Percentiles rank a stretch among this genome's conserved stretches.
These are phyloP conservation scores for Oscarella lobularis DNA, from an alignment of 37 sponge, comb jelly and placozoan species.

Conservation along the genomic window DNA sequence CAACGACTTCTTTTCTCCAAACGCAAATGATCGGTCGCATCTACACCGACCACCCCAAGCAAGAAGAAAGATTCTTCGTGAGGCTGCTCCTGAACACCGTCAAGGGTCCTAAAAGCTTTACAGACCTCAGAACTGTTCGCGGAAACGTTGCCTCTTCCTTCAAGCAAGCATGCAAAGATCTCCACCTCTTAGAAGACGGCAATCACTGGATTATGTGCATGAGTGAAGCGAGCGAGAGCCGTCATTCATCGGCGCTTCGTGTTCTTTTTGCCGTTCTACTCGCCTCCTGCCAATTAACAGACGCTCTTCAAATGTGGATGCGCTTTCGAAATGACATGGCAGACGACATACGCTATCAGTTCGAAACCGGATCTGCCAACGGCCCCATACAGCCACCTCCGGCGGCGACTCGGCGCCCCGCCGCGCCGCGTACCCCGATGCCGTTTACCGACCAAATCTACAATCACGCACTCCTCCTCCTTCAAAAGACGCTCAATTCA, in stretches of 20 bases:
- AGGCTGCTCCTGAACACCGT: slow-evolving; percentile 27
- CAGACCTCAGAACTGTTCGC: slow-evolving; percentile 15
- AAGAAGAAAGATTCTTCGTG: slow-evolving; percentile 30
- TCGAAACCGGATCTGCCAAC: not conserved
- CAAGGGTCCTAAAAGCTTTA: slow-evolving; percentile 16
- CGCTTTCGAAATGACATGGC: not conserved
- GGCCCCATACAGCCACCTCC: no score
- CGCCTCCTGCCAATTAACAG: not conserved
- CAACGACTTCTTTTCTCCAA: no score
- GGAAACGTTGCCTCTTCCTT: slow-evolving; percentile 21
- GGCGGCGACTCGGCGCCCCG: no score
- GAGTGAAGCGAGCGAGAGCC: slow-evolving; percentile 15
- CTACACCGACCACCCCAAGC: slow-evolving; percentile 20
- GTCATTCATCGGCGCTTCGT: slow-evolving; percentile 12
- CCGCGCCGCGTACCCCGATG: not conserved
- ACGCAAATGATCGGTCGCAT: no score
- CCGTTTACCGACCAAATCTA: not conserved
- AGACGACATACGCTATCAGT: not conserved
- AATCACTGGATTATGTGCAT: slow-evolving; percentile 16
- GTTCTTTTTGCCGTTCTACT: slow-evolving; percentile 24
- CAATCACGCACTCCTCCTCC: not conserved
- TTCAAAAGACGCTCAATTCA: not conserved
- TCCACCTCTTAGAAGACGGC: slow-evolving; percentile 38
- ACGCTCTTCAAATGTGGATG: slow-evolving; percentile 12
- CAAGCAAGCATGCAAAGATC: slow-evolving; percentile 25